A percentile compares a stretch with the other conserved stretches of the same genome.
Evolutionary conservation across 2,888 invertebrate genomes (phyloP).

Genomic region (Heliconius erato): DNA sequence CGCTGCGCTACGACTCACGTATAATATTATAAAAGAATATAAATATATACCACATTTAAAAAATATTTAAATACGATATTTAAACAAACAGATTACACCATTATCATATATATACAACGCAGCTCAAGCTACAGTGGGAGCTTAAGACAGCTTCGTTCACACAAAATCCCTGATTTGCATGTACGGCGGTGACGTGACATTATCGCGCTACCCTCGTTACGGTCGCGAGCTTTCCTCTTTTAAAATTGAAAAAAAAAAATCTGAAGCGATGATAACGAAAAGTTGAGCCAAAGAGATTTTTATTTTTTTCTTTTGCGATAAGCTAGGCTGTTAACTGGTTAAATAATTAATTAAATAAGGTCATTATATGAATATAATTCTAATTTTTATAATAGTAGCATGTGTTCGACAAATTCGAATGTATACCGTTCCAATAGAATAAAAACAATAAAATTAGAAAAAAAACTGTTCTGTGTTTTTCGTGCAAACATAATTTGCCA

Average conservation of each 20-base stretch:
- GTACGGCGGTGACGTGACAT: constrained; percentile 20
- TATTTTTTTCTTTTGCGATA: too few species aligned
- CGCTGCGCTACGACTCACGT: too few species aligned
- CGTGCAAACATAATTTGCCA: neutral
- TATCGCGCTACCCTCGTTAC: constrained; percentile 29
- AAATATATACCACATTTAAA: neutral
- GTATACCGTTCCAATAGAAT: neutral
- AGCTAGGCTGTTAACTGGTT: too few species aligned
- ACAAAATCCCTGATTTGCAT: constrained; percentile 33
- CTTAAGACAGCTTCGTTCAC: constrained; percentile 12
- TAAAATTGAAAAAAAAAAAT: constrained; percentile 14
- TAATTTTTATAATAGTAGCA: too few species aligned
- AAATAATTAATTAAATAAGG: too few species aligned
- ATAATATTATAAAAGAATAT: too few species aligned
- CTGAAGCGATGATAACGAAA: neutral
- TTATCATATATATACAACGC: neutral
- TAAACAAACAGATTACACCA: neutral
- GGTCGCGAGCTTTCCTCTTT: constrained; percentile 27
- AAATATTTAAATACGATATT: neutral
- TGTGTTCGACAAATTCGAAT: too few species aligned
- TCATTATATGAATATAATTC: too few species aligned
- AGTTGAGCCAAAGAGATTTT: neutral
- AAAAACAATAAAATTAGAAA: too few species aligned
- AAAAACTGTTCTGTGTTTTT: neutral
- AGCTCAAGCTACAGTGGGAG: constrained; percentile 3